These are phyloP conservation scores for Yasuhikotakia modesta DNA, from an alignment of 2,797 vertebrate genomes.

Conservation along the genomic window DNA sequence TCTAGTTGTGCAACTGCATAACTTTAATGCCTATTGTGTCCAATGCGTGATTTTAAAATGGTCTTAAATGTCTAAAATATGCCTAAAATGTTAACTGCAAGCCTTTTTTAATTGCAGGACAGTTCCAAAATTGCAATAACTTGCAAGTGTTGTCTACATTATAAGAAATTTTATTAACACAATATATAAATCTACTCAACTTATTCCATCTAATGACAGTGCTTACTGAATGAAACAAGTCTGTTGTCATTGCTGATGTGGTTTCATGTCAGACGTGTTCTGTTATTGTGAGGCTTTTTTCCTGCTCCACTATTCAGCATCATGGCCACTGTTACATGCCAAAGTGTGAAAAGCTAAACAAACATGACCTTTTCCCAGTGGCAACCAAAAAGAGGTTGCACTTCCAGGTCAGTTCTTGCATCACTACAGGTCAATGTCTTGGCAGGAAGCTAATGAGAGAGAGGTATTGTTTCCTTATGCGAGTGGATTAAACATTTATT, in stretches of 20 bases:
- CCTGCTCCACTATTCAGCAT: neutral
- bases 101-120: too few relatives aligned
- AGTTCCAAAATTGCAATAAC: too few relatives aligned
- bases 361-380: conserved; percentile 40
- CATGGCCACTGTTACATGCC: conserved; percentile 26
- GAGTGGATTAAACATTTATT: neutral
- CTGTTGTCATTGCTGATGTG: conserved; percentile 7
- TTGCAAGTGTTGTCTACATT: too few relatives aligned
- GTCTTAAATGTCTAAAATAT: too few relatives aligned
- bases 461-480: neutral
- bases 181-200: too few relatives aligned
- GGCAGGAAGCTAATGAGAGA: neutral
- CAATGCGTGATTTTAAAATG: too few relatives aligned
- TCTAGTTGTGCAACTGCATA: too few relatives aligned
- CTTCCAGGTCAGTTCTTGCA: conserved; percentile 43
- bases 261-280: conserved; percentile 1
- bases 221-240: neutral
- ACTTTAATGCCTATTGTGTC: too few relatives aligned
- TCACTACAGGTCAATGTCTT: conserved; percentile 38
- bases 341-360: conserved; percentile 33
- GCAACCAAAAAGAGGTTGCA: conserved; percentile 33
- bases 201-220: neutral
- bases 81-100: too few relatives aligned
- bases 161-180: too few relatives aligned
- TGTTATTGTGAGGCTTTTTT: conserved; percentile 19